A percentile compares a stretch with the other conserved stretches of the same genome.
phyloP scores from a whole-genome alignment of 1,140 invertebrate species.

The Drosophila repleta region DNA sequence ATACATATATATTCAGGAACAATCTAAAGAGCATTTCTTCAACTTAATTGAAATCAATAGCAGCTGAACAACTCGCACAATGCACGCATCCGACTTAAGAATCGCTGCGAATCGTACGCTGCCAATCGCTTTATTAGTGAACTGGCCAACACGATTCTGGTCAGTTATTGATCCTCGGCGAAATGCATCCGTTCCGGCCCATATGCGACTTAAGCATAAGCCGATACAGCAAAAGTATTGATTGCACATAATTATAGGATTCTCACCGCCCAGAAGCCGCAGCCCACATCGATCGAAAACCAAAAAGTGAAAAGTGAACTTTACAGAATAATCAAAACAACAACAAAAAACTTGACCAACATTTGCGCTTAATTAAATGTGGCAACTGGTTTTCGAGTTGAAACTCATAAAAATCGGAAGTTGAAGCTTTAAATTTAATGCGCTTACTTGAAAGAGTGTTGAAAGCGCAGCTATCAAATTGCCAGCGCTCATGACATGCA shows the following conservation, averaged over 20 bases:
- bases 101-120: neutral
- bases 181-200: conserved; percentile 59
- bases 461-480: conserved; percentile 55
- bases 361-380: conserved; percentile 72
- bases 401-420: conserved; percentile 75
- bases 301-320: conserved; percentile 57
- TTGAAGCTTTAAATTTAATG: conserved; percentile 74
- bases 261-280: conserved; percentile 28
- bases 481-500: neutral
- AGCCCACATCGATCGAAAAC: conserved; percentile 19
- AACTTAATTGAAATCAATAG: conserved; percentile 9
- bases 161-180: conserved; percentile 24
- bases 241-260: conserved; percentile 81
- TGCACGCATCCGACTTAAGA: conserved; percentile 44
- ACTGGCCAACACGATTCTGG: conserved; percentile 7
- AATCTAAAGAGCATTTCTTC: neutral
- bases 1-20: too few relatives aligned
- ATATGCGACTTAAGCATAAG: conserved; percentile 41
- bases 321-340: conserved; percentile 20
- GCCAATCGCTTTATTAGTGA: conserved; percentile 65
- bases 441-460: conserved; percentile 78
- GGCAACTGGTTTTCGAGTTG: conserved; percentile 63
- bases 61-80: conserved; percentile 4
- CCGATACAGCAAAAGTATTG: conserved; percentile 73
- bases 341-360: conserved; percentile 63